Percentiles rank a stretch among this genome's conserved stretches.
phyloP scores from a whole-genome alignment of 2,888 invertebrate species.

The Lampropteryx suffumata region DNA sequence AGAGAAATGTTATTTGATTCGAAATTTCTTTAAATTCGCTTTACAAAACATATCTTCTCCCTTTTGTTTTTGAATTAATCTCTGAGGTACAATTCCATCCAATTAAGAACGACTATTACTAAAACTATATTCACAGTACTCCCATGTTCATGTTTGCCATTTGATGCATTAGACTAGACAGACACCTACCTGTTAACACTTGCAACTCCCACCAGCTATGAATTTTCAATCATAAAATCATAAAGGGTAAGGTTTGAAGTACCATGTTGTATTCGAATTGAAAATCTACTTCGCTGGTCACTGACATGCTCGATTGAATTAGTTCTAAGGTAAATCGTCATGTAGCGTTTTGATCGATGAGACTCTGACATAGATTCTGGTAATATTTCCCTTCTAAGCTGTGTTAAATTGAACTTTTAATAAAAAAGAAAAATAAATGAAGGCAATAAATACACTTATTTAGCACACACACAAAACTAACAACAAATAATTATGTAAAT shows the following conservation, averaged over 20 bases:
- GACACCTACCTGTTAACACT: slow-evolving; percentile 3
- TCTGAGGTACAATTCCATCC: too few relatives aligned
- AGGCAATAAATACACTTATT: too few relatives aligned
- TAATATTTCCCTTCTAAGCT: not conserved
- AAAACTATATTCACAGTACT: too few relatives aligned
- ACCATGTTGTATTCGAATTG: not conserved
- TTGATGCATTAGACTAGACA: slow-evolving; percentile 48
- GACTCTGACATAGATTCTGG: slow-evolving; percentile 30
- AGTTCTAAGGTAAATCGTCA: slow-evolving; percentile 38
- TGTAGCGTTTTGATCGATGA: slow-evolving; percentile 47
- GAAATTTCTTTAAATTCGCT: too few relatives aligned
- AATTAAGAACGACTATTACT: too few relatives aligned
- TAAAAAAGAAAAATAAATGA: too few relatives aligned
- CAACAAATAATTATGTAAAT: too few relatives aligned
- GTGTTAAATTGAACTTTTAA: too few relatives aligned
- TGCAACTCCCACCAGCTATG: not conserved
- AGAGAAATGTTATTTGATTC: too few relatives aligned
- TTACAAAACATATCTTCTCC: too few relatives aligned
- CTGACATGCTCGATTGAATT: slow-evolving; percentile 47
- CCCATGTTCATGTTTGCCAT: slow-evolving; percentile 42
- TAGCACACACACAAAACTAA: too few relatives aligned
- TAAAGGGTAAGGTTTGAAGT: slow-evolving; percentile 4
- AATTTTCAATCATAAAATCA: not conserved
- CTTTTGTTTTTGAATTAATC: too few relatives aligned
- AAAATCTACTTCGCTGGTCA: slow-evolving; percentile 29